Evolutionary conservation across 2,113 vertebrate genomes (phyloP).

Genomic region (Cyphomyrus discorhynchus): DNA sequence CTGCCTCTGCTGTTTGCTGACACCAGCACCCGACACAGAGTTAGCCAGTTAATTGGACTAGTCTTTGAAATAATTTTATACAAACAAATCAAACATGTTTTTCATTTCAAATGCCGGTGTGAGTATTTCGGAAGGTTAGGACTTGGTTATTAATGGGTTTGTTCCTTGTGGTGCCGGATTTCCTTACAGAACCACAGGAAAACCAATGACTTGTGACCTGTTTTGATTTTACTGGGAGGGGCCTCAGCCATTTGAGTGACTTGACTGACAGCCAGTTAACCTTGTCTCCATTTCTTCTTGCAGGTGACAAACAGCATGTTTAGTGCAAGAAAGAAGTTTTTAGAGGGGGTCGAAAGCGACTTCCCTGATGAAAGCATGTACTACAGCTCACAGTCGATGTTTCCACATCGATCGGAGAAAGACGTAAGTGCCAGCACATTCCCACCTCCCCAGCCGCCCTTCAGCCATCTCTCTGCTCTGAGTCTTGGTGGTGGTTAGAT

Average conservation of each 20-base stretch:
- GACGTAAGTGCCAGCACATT: slow-evolving; percentile 63
- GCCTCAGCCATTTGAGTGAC: background rate
- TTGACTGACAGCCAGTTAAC: slow-evolving; percentile 10
- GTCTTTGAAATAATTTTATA: background rate
- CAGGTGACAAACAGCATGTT: slow-evolving; percentile 91
- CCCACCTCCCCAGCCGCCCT: no score
- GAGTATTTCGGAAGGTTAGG: background rate
- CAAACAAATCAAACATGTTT: background rate
- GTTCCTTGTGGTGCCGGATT: background rate
- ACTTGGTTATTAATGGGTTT: background rate
- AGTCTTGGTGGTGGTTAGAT: background rate
- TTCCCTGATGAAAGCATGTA: slow-evolving; percentile 83
- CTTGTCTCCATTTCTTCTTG: slow-evolving; percentile 38
- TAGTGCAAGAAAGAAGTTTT: slow-evolving; percentile 87
- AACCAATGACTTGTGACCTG: background rate
- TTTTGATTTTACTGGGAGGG: background rate
- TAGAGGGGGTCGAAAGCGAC: slow-evolving; percentile 81
- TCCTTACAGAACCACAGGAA: no score
- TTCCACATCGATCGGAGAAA: slow-evolving; percentile 81
- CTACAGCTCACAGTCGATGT: slow-evolving; percentile 80
- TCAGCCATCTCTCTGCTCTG: background rate
- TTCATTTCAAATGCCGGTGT: background rate
- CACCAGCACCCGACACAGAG: no score
- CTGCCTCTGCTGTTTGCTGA: background rate
- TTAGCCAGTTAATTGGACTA: background rate